Base-by-base conservation (phyloP, 2,888 invertebrate genomes). In the Microctonus aethiopoides region DNA sequence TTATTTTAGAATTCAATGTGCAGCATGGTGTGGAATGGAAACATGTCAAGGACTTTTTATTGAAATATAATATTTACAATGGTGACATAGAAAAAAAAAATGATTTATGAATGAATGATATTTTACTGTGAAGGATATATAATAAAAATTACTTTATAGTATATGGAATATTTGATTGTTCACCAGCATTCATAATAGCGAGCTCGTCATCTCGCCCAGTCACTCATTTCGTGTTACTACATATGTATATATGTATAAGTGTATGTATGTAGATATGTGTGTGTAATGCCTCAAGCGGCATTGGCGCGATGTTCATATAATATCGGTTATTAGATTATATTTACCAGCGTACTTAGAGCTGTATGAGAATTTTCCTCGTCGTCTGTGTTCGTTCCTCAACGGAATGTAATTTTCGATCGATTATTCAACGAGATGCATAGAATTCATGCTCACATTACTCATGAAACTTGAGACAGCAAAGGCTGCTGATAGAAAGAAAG, bases 381-480 rank as follows among this genome's bases (percentile, higher is more conserved):
- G n/a, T n/a, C n/a, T n/a, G n/a, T n/a, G n/a, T n/a, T n/a, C 36
- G 13, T 36, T 61, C 13, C 26, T 3, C 39, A n/a, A 39, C 39
- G 24, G 24, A 39, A 61, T 61, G 39, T 41, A 61, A 41, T 61
- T 61, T 41, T 24, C 61, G 7, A 39, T 61, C 39, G 39, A 36
- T 39, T 24, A 41, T 61, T 24, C 41, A 22, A 36, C 36, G 13
- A 36, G 10, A 36, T 7, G 36, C 13, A 36, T 11, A 36, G 11
- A 7, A 11, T 36, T 13, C 3, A 7, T 36, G 36, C 13, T 36
- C 13, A 2, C 36, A 2, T 36, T 11, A 36, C 13, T 36, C 36
- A 3, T 2, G 13, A 1, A 36, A 36, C 3, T 36, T 36, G 5
- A 4, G 2, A 36, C 11, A 11, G 36, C 5, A 11, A 3, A 3